Base-by-base conservation (phyloP, 2,888 invertebrate genomes). In the Anagyrus pseudococci region DNA sequence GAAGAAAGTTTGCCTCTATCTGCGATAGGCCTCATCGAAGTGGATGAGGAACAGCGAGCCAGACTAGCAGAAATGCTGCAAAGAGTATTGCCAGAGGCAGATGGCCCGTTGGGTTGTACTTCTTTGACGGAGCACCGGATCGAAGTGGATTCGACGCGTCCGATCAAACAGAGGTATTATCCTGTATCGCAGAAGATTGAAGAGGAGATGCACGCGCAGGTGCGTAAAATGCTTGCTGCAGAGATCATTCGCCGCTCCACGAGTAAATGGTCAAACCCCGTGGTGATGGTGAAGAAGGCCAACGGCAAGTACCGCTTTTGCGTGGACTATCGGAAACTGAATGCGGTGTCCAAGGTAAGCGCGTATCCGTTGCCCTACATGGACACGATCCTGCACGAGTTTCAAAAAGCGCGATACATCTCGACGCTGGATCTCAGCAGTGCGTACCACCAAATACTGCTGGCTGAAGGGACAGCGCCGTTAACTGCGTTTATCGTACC, bases 401-500 rank as follows among this genome's bases (percentile, higher is more conserved):
- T 78, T 1, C 50, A 72, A 8, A 65, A 70, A 44, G 67, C 70
- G 0, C 50, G 63, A 2, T 70, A 68, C 22, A 68, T 73, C 10
- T 63, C 68, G 2, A 69, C 68, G 1, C 25, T 72, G 1, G 70
- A 71, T 44, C 50, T 71, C 0, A 68, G 58, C 4, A 62, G 63
- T 6, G 69, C 68, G 0, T 72, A 70, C 15, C 61, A 58, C 8
- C 71, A 74, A 44, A 54, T 71, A 0, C 60, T 57, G 1, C 22
- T 72, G 3, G 56, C 64, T 0, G 29, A 52, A 8, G 29, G 29
- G 2, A 66, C 65, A 15, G 26, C 56, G 1, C 55, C 66, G 6
- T 66, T 71, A 4, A 69, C 72, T 0, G 71, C 71, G 0, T 72
- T 72, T 48, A 66, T 68, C 0, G 70, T 71, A 1, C 69, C 68